Evolutionary conservation across 2,888 invertebrate genomes (phyloP).

Genomic region (Leptarthrus brevirostris): DNA sequence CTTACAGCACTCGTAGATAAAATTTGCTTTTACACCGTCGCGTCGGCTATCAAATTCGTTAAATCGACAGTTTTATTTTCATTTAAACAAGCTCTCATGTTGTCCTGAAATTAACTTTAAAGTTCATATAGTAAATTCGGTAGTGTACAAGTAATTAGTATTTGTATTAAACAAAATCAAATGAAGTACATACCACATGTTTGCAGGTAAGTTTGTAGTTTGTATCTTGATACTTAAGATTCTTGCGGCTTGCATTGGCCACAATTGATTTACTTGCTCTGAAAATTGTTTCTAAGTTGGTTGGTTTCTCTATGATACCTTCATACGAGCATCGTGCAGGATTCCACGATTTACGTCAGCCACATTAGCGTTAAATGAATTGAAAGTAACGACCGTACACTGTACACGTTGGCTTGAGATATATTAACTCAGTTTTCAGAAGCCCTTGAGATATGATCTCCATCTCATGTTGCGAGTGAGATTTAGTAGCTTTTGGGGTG

Average conservation of each 20-base stretch:
- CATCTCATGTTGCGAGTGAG: slow-evolving; percentile 26
- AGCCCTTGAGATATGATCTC: slow-evolving; percentile 31
- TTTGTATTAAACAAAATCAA: too few species aligned
- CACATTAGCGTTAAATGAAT: slow-evolving; percentile 6
- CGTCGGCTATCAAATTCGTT: too few species aligned
- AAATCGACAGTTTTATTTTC: too few species aligned
- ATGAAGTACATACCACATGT: too few species aligned
- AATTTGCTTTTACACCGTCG: too few species aligned
- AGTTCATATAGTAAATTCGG: too few species aligned
- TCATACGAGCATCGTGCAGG: not conserved
- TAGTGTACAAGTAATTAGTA: too few species aligned
- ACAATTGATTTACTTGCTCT: slow-evolving; percentile 7
- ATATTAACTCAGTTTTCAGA: slow-evolving; percentile 22
- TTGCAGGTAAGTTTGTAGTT: too few species aligned
- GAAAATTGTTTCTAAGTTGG: slow-evolving; percentile 23
- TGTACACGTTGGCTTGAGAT: not conserved
- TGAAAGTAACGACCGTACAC: slow-evolving; percentile 9
- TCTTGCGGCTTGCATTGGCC: slow-evolving; percentile 10
- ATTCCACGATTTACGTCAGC: slow-evolving; percentile 8
- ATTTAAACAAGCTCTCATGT: too few species aligned
- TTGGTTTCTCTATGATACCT: not conserved
- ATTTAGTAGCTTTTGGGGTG: slow-evolving; percentile 12
- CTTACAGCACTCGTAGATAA: too few species aligned
- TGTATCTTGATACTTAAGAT: too few species aligned
- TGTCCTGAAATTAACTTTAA: too few species aligned